Percentiles rank a stretch among this genome's conserved stretches.
phyloP scores from a whole-genome alignment of 2,113 vertebrate species.

The Hippocampus zosterae region DNA sequence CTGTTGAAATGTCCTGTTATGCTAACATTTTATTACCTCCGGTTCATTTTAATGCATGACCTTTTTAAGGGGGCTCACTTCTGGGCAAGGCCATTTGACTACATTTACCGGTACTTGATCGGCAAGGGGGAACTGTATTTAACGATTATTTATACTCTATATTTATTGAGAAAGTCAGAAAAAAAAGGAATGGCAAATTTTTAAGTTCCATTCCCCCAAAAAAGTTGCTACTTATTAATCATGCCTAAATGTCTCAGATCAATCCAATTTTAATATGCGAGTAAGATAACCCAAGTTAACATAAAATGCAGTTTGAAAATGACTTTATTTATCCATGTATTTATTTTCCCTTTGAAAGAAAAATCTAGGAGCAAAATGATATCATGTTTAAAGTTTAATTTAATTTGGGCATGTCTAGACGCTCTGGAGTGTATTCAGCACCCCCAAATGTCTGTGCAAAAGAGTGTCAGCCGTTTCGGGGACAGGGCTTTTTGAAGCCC shows the following conservation, averaged over 20 bases:
- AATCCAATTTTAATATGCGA: not conserved
- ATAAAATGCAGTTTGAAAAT: not conserved
- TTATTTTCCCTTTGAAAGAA: not conserved
- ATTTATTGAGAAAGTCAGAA: not conserved
- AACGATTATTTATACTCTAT: not conserved
- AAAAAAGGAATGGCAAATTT: too few species aligned
- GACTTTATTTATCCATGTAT: not conserved
- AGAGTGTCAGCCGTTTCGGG: too few species aligned
- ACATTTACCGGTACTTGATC: not conserved
- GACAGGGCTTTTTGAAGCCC: too few species aligned
- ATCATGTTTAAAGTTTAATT: too few species aligned
- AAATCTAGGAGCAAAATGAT: too few species aligned
- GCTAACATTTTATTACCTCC: not conserved
- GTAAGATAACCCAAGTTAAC: not conserved
- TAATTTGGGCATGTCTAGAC: too few species aligned
- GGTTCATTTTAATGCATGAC: not conserved
- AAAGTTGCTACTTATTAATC: too few species aligned
- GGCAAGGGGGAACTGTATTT: not conserved
- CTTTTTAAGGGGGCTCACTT: slow-evolving; percentile 1
- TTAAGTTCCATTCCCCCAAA: too few species aligned
- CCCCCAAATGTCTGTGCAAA: too few species aligned
- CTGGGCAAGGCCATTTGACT: not conserved
- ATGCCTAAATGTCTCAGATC: not conserved
- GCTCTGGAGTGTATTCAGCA: too few species aligned
- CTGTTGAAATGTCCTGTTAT: not conserved